These are phyloP conservation scores for Lamellibrachia luymesi DNA, from an alignment of 1,140 invertebrate genomes.

Conservation along the genomic window DNA sequence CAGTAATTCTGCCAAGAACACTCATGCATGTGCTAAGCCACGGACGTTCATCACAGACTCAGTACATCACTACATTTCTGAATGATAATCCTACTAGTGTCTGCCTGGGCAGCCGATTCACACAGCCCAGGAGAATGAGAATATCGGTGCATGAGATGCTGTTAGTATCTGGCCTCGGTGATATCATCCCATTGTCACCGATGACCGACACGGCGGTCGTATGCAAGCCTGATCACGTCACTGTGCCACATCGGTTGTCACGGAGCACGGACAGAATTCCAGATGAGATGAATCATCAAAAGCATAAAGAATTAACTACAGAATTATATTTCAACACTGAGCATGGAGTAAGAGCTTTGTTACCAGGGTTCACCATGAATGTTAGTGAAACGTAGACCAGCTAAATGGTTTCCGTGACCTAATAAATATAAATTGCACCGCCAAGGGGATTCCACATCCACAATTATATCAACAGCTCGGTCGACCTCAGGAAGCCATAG, in stretches of 20 bases:
- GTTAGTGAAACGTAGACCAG: no score
- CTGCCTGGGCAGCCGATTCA: no score
- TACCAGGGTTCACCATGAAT: not conserved
- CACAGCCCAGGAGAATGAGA: no score
- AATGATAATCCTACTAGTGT: no score
- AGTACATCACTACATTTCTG: no score
- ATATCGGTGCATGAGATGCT: no score
- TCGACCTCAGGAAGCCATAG: not conserved
- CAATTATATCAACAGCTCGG: not conserved
- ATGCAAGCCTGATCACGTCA: not conserved
- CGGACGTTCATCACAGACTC: no score
- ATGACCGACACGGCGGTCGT: not conserved
- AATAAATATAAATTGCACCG: no score
- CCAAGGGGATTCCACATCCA: no score
- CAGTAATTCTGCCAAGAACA: no score
- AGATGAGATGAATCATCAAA: not conserved
- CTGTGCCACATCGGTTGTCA: not conserved
- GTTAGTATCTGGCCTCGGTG: not conserved
- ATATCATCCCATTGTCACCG: not conserved
- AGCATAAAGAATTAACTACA: not conserved
- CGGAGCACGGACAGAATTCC: not conserved
- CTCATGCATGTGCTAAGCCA: no score
- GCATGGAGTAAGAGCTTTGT: not conserved
- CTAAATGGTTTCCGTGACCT: no score
- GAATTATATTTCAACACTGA: not conserved